phyloP scores from a whole-genome alignment of 1,140 invertebrate genomes.

The Pseudomyrmex pallidus region DNA sequence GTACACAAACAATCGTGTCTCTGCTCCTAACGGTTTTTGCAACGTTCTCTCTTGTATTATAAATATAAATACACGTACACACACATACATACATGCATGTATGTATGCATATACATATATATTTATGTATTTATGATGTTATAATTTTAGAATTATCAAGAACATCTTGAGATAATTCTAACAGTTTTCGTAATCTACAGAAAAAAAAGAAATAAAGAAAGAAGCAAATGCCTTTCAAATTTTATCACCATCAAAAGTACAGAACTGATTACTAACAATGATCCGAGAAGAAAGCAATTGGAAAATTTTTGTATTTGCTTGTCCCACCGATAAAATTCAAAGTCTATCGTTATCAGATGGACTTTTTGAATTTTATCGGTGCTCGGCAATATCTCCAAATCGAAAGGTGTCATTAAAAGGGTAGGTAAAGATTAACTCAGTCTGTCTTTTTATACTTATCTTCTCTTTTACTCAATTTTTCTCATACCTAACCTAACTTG shows the following conservation, averaged over 20 bases:
- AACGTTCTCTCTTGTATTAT: too few species aligned
- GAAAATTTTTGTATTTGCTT: conserved; percentile 51
- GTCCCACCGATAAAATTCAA: too few species aligned
- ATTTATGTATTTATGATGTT: not conserved
- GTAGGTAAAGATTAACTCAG: conserved; percentile 73
- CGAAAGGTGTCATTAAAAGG: conserved; percentile 23
- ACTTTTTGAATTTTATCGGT: conserved; percentile 44
- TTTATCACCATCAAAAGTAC: conserved; percentile 59
- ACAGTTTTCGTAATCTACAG: too few species aligned
- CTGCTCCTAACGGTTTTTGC: too few species aligned
- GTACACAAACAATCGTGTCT: too few species aligned
- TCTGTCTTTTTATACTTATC: conserved; percentile 63
- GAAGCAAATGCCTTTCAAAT: conserved; percentile 3
- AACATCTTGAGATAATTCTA: too few species aligned
- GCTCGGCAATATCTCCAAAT: conserved; percentile 46
- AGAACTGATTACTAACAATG: conserved; percentile 30
- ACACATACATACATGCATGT: not conserved
- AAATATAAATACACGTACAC: too few species aligned
- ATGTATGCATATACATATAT: not conserved
- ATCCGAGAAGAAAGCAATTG: conserved; percentile 38
- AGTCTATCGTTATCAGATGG: conserved; percentile 39
- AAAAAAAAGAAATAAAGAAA: too few species aligned
- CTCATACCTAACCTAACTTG: conserved; percentile 15
- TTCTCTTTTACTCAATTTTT: not conserved
- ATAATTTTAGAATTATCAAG: too few species aligned